A percentile compares a stretch with the other conserved stretches of the same genome.
Conservation (phyloP, 1,140 invertebrate genomes). For the Leptoteleia sp. region DNA sequence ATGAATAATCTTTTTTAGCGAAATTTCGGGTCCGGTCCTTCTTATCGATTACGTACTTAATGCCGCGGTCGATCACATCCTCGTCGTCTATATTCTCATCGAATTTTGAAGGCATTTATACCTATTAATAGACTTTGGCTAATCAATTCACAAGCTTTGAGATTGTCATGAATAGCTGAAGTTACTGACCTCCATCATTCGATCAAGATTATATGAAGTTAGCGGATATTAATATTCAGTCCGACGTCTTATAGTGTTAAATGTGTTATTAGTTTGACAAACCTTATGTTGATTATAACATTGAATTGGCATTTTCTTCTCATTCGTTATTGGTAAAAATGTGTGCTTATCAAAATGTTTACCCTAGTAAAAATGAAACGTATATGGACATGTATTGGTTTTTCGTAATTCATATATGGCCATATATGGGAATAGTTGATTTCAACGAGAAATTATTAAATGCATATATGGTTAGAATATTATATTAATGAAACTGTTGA, state of each 20-base stretch:
- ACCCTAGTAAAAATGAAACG: too few species aligned
- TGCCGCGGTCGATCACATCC: slow-evolving; percentile 38
- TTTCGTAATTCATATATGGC: too few species aligned
- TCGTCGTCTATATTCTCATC: slow-evolving; percentile 41
- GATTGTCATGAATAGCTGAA: slow-evolving; percentile 62
- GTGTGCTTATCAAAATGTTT: too few species aligned
- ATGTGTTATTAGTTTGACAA: slow-evolving; percentile 57
- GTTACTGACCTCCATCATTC: slow-evolving; percentile 63
- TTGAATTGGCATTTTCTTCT: too few species aligned
- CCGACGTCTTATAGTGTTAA: slow-evolving; percentile 40
- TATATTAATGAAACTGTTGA: too few species aligned
- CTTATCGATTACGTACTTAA: slow-evolving; percentile 58
- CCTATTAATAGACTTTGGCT: slow-evolving; percentile 61
- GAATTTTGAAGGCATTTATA: slow-evolving; percentile 54
- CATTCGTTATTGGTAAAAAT: too few species aligned
- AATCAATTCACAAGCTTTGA: slow-evolving; percentile 59
- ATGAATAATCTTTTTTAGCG: slow-evolving; percentile 49
- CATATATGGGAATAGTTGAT: too few species aligned
- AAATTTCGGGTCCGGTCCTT: slow-evolving; percentile 14
- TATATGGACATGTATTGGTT: too few species aligned
- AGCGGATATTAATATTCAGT: slow-evolving; percentile 46
- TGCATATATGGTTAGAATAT: too few species aligned
- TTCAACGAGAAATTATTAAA: too few species aligned
- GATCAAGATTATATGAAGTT: slow-evolving; percentile 58
- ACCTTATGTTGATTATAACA: slow-evolving; percentile 26